Conservation (phyloP, 1,140 invertebrate species). For the Galleria mellonella region DNA sequence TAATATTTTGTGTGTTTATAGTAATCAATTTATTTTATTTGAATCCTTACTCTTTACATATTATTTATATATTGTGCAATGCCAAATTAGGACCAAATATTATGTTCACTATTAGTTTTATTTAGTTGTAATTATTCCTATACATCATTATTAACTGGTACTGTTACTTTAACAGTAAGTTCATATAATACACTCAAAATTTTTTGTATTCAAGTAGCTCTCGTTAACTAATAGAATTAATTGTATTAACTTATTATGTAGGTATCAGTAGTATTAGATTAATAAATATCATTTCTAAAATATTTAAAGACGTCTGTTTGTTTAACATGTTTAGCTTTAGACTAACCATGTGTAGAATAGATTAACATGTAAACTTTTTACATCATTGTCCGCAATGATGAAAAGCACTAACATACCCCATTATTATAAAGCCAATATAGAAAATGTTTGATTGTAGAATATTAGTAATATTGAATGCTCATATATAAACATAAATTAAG, state of each 20-base stretch:
- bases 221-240: constrained; percentile 69
- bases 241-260: constrained; percentile 68
- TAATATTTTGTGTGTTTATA: constrained; percentile 36
- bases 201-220: constrained; percentile 53
- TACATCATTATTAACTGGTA: constrained; percentile 31
- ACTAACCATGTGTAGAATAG: constrained; percentile 72
- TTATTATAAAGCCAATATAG: constrained; percentile 34
- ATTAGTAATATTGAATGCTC: constrained; percentile 43
- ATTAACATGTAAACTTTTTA: constrained; percentile 56
- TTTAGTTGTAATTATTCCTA: constrained; percentile 30
- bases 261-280: constrained; percentile 58
- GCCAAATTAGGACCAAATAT: constrained; percentile 37
- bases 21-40: constrained; percentile 30
- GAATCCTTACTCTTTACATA: constrained; percentile 39
- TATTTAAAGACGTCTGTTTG: constrained; percentile 70
- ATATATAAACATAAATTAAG: constrained; percentile 35
- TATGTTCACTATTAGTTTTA: constrained; percentile 53
- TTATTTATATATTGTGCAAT: constrained; percentile 44
- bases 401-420: constrained; percentile 59
- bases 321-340: constrained; percentile 73
- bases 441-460: constrained; percentile 39
- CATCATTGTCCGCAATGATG: constrained; percentile 40
- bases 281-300: constrained; percentile 71
- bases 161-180: constrained; percentile 37
- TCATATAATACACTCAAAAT: constrained; percentile 34